Evolutionary conservation across 2,113 vertebrate genomes (phyloP).

Genomic region (Austrofundulus limnaeus): DNA sequence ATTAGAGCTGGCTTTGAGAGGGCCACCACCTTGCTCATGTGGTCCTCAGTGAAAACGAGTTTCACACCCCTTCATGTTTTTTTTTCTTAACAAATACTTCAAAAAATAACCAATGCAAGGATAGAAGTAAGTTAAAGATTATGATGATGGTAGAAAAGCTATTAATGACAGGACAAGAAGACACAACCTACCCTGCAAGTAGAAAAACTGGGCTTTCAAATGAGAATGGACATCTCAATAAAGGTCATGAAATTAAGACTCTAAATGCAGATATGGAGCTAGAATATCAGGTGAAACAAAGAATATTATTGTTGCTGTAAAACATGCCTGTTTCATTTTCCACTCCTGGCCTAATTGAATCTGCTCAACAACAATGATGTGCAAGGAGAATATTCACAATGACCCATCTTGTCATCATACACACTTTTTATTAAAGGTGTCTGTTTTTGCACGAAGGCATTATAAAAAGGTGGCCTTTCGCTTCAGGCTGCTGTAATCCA

Average conservation of each 20-base stretch:
- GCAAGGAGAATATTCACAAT: neutral
- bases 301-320: neutral
- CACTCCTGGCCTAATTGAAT: neutral
- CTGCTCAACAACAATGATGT: neutral
- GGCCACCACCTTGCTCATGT: too few species aligned
- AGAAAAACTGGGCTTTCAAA: neutral
- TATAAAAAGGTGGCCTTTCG: neutral
- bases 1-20: too few species aligned
- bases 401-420: neutral
- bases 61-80: too few species aligned
- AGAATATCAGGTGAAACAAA: neutral
- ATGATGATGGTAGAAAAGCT: neutral
- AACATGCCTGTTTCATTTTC: neutral
- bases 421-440: neutral
- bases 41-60: too few species aligned
- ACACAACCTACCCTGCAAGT: neutral
- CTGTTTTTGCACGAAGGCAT: neutral
- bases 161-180: neutral
- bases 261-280: too few species aligned
- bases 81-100: too few species aligned
- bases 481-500: slow-evolving; percentile 3
- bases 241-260: too few species aligned
- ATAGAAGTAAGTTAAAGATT: neutral
- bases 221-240: neutral
- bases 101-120: neutral